These are phyloP conservation scores for Rhynchonycteris naso DNA, from an alignment of 2,797 vertebrate species.

Conservation along the genomic window DNA sequence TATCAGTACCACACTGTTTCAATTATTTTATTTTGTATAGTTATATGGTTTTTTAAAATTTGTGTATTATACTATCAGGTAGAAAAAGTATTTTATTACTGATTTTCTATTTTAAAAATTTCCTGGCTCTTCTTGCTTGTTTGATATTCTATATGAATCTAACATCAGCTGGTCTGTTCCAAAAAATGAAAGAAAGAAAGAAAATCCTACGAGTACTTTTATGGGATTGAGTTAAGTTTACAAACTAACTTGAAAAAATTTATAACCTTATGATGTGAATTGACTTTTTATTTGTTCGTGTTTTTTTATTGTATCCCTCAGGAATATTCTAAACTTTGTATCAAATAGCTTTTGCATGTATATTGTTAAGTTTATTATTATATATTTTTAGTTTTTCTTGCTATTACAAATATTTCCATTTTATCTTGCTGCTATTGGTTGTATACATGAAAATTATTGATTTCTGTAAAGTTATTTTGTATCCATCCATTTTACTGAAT, in stretches of 20 bases:
- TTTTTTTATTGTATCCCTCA: not conserved
- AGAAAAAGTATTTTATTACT: not conserved
- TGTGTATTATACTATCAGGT: not conserved
- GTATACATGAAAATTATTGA: not conserved
- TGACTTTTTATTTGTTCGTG: not conserved
- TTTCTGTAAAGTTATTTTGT: not conserved
- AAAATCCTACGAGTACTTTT: not conserved
- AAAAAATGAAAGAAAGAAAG: not conserved
- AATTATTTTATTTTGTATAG: conserved; percentile 6
- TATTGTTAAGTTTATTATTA: not conserved
- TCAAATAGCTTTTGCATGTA: not conserved
- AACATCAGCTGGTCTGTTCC: not conserved
- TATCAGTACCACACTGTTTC: conserved; percentile 24
- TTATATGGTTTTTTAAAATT: not conserved
- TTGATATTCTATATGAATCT: not conserved
- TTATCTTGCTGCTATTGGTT: not conserved
- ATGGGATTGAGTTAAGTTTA: not conserved
- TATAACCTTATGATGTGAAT: not conserved
- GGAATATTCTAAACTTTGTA: not conserved
- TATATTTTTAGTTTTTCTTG: not conserved
- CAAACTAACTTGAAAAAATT: not conserved
- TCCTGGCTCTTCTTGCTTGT: not conserved
- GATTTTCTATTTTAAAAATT: not conserved
- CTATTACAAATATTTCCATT: not conserved
- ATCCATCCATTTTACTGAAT: not conserved